phyloP scores from a whole-genome alignment of 2,113 vertebrate genomes.

The Dendropsophus ebraccatus region DNA sequence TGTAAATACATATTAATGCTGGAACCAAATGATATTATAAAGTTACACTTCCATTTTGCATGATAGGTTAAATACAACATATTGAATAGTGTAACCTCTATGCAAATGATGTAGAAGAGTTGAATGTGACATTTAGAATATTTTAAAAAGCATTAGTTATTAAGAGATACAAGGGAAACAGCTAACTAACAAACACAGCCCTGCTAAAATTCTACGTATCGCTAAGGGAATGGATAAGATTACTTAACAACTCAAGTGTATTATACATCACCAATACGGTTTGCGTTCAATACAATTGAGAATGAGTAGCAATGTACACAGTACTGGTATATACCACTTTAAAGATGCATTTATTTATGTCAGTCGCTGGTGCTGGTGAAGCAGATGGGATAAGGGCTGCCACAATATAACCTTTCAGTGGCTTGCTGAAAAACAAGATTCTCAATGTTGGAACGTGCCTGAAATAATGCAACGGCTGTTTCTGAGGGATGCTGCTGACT shows the following conservation, averaged over 20 bases:
- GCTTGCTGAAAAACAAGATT: constrained; percentile 45
- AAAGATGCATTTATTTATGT: constrained; percentile 37
- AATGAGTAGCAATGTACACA: not conserved
- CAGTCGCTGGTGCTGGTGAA: constrained; percentile 27
- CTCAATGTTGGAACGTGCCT: constrained; percentile 35
- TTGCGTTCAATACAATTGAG: not conserved
- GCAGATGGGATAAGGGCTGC: constrained; percentile 43
- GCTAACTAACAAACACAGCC: not conserved
- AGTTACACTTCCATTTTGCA: not conserved
- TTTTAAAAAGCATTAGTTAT: not conserved
- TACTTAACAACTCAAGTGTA: not conserved
- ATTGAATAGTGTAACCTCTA: not conserved
- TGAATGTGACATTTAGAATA: not conserved
- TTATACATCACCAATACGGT: not conserved
- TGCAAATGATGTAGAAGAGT: not conserved
- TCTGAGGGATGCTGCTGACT: constrained; percentile 17
- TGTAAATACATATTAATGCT: not conserved
- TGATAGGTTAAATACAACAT: not conserved
- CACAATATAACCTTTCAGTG: constrained; percentile 31
- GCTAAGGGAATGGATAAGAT: not conserved
- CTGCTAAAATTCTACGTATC: not conserved
- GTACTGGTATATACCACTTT: constrained; percentile 5
- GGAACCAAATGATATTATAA: not conserved
- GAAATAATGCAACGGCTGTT: constrained; percentile 41
- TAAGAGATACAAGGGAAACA: not conserved